A percentile compares a stretch with the other conserved stretches of the same genome.
Evolutionary conservation across 2,113 vertebrate genomes (phyloP).

Genomic region (Barbus barbus): DNA sequence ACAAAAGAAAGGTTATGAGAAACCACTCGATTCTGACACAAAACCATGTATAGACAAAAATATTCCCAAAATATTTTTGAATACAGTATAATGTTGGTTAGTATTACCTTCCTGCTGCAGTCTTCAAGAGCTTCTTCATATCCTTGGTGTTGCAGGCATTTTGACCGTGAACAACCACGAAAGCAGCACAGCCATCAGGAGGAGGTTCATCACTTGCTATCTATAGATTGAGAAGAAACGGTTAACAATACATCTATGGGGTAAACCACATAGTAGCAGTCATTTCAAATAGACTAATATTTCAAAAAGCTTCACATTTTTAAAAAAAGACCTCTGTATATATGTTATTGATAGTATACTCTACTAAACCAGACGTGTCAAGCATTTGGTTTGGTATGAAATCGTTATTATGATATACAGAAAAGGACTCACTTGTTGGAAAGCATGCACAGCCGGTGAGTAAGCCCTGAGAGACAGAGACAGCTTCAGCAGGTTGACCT

Average conservation of each 20-base stretch:
- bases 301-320: not conserved
- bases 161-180: constrained; percentile 88
- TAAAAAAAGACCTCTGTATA: too few relatives aligned
- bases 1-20: not conserved
- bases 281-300: not conserved
- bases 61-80: not conserved
- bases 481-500: constrained; percentile 88
- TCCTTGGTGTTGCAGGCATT: constrained; percentile 88
- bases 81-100: not conserved
- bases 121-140: constrained; percentile 92
- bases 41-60: not conserved
- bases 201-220: constrained; percentile 90
- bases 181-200: constrained; percentile 86
- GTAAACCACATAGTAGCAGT: not conserved
- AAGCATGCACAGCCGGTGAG: constrained; percentile 89
- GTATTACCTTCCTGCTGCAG: constrained; percentile 85
- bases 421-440: constrained; percentile 82
- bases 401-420: not conserved
- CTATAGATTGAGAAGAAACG: constrained; percentile 64
- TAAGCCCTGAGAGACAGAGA: constrained; percentile 85
- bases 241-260: not conserved
- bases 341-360: not conserved
- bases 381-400: not conserved
- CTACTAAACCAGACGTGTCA: not conserved
- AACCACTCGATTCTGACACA: not conserved